A percentile compares a stretch with the other conserved stretches of the same genome.
phyloP scores from a whole-genome alignment of 2,113 vertebrate genomes.

The Chunga burmeisteri region DNA sequence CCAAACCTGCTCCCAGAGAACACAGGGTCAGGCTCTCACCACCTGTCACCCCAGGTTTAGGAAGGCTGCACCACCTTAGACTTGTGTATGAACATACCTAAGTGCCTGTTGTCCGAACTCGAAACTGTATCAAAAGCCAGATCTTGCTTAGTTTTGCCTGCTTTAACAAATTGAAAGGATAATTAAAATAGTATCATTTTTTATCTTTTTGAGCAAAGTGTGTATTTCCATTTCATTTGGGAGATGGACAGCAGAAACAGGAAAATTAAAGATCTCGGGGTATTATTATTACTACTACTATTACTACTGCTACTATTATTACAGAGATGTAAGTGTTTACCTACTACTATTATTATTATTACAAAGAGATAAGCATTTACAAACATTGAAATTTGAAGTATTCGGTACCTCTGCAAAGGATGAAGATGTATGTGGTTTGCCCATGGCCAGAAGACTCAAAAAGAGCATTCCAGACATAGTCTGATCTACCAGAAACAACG shows the following conservation, averaged over 20 bases:
- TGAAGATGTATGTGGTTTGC: neutral
- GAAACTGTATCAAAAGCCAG: neutral
- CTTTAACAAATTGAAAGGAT: neutral
- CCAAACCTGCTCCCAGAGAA: neutral
- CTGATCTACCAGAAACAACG: neutral
- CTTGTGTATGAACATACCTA: rapidly evolving
- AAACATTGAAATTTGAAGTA: neutral
- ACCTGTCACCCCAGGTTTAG: neutral
- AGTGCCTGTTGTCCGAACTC: neutral
- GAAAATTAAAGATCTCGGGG: neutral
- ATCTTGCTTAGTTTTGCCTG: neutral
- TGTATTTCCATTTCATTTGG: neutral
- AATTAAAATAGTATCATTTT: neutral
- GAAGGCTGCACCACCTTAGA: neutral
- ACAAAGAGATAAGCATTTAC: neutral
- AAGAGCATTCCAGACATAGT: neutral
- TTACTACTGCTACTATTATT: neutral
- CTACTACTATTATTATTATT: neutral
- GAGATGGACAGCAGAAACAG: neutral
- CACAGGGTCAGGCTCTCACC: neutral
- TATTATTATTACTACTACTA: neutral
- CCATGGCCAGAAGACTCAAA: neutral
- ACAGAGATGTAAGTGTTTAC: neutral
- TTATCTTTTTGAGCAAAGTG: neutral
- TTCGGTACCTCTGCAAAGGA: neutral